A percentile compares a stretch with the other conserved stretches of the same genome.
These are phyloP conservation scores for Pediacus dermestoides DNA, from an alignment of 2,888 invertebrate species.

Conservation along the genomic window DNA sequence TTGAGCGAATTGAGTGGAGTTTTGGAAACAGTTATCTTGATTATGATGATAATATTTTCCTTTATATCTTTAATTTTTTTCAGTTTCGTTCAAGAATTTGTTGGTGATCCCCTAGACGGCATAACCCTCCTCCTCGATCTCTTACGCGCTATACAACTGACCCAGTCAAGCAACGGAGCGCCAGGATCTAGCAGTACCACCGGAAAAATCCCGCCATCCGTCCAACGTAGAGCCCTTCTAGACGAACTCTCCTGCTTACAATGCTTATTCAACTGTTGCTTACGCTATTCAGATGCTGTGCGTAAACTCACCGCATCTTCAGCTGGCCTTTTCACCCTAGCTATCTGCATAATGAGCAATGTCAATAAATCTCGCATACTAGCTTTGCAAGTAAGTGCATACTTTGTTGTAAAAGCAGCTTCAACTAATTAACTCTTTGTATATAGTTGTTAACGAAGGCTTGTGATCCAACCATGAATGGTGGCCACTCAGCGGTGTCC, in stretches of 20 bases:
- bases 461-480: slow-evolving; percentile 68
- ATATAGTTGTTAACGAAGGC: slow-evolving; percentile 76
- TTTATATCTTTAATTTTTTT: slow-evolving; percentile 10
- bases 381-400: slow-evolving; percentile 73
- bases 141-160: slow-evolving; percentile 78
- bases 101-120: slow-evolving; percentile 83
- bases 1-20: too few species aligned
- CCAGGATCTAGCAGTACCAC: slow-evolving; percentile 42
- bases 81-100: slow-evolving; percentile 92
- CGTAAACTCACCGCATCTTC: slow-evolving; percentile 72
- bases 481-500: slow-evolving; percentile 81
- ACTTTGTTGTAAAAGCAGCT: too few species aligned
- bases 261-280: slow-evolving; percentile 77
- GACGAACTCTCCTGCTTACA: slow-evolving; percentile 89
- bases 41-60: not conserved
- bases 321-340: slow-evolving; percentile 78
- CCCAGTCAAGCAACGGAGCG: slow-evolving; percentile 59
- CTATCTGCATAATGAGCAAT: slow-evolving; percentile 84
- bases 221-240: slow-evolving; percentile 70
- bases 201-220: slow-evolving; percentile 60
- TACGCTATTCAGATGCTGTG: slow-evolving; percentile 75
- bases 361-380: slow-evolving; percentile 81
- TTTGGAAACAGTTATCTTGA: too few species aligned
- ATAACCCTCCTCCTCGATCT: slow-evolving; percentile 80
- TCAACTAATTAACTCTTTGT: slow-evolving; percentile 37